A percentile compares a stretch with the other conserved stretches of the same genome.
Conservation (phyloP, 2,113 vertebrate species). For the Motacilla alba region DNA sequence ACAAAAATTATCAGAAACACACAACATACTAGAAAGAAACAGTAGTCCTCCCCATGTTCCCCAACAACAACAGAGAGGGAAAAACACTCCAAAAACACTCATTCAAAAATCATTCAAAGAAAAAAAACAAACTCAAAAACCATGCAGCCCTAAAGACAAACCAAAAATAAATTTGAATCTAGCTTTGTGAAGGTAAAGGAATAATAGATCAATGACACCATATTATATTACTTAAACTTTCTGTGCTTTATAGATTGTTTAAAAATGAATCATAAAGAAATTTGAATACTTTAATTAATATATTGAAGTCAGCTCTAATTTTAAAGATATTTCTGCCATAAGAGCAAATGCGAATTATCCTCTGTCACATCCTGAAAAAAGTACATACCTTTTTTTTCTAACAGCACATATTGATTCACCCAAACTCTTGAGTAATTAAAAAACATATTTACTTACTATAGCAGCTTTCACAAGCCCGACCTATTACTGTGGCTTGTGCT, state of each 20-base stretch:
- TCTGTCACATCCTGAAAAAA: background rate
- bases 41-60: rapidly evolving
- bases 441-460: slow-evolving; percentile 81
- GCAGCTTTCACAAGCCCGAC: slow-evolving; percentile 94
- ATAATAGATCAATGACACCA: background rate
- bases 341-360: background rate
- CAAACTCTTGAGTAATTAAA: background rate
- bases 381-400: background rate
- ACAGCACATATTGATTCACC: background rate
- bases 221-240: background rate
- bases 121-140: background rate
- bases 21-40: background rate
- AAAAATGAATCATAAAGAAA: background rate
- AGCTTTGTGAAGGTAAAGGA: background rate
- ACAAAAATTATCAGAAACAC: background rate
- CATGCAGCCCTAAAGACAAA: background rate
- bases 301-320: background rate
- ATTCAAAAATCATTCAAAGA: background rate
- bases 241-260: background rate
- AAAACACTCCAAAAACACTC: background rate
- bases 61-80: background rate
- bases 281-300: background rate
- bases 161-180: background rate
- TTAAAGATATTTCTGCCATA: background rate
- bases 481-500: slow-evolving; percentile 74